phyloP scores from a whole-genome alignment of 2,888 invertebrate genomes.

The Urechis unicinctus region DNA sequence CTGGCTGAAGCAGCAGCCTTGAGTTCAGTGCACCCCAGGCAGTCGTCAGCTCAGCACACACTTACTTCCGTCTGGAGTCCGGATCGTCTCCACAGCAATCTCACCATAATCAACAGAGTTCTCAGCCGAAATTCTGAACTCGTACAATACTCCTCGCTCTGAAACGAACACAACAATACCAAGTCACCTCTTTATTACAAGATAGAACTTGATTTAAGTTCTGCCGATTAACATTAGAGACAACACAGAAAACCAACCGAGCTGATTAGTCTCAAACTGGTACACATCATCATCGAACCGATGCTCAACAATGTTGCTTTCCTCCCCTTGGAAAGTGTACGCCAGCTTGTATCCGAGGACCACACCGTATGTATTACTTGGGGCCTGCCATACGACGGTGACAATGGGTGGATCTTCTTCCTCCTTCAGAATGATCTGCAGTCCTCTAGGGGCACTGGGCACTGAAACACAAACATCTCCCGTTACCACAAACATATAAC shows the following conservation, averaged over 20 bases:
- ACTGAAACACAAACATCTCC: constrained; percentile 31
- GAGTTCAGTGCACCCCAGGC: too few species aligned
- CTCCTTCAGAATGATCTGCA: constrained; percentile 65
- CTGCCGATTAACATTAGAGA: too few species aligned
- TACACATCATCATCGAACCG: constrained; percentile 16
- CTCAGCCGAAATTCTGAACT: constrained; percentile 90
- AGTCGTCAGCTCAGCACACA: too few species aligned
- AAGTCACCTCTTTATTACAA: too few species aligned
- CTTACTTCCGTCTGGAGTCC: constrained; percentile 84
- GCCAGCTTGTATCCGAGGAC: constrained; percentile 78
- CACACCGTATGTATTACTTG: constrained; percentile 81
- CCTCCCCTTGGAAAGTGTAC: constrained; percentile 79
- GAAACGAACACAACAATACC: constrained; percentile 1
- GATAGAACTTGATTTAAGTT: too few species aligned
- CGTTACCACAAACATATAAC: too few species aligned
- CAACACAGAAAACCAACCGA: constrained; percentile 12
- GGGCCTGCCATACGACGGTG: constrained; percentile 86
- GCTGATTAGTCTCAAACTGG: constrained; percentile 14
- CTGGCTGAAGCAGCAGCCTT: too few species aligned
- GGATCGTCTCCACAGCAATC: constrained; percentile 82
- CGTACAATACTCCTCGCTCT: constrained; percentile 63
- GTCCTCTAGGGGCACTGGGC: constrained; percentile 51
- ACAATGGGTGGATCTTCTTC: constrained; percentile 77
- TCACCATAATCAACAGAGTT: constrained; percentile 93
- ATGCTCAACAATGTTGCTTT: constrained; percentile 15